A percentile compares a stretch with the other conserved stretches of the same genome.
phyloP scores from a whole-genome alignment of 2,113 vertebrate genomes.

The Vulpes vulpes region DNA sequence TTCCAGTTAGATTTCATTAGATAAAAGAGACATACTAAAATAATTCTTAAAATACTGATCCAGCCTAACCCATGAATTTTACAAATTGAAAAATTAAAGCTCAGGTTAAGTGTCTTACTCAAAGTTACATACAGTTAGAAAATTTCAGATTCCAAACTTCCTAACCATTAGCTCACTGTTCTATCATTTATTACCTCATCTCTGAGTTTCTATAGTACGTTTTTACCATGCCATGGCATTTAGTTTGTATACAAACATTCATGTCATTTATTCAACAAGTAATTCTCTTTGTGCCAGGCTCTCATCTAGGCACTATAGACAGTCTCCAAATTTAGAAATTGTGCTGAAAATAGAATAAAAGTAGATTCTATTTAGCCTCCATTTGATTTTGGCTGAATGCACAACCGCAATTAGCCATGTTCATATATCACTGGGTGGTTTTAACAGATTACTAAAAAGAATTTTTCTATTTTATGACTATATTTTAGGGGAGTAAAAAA shows the following conservation, averaged over 20 bases:
- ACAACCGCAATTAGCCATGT: neutral
- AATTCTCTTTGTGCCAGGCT: neutral
- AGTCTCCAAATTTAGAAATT: constrained; percentile 18
- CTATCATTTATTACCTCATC: constrained; percentile 18
- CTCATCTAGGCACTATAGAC: neutral
- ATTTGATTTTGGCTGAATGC: neutral
- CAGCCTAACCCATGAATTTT: constrained; percentile 23
- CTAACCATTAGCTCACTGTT: neutral
- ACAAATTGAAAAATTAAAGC: constrained; percentile 47
- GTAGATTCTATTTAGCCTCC: neutral
- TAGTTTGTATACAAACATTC: constrained; percentile 8
- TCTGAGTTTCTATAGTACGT: neutral
- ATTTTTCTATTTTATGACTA: constrained; percentile 25
- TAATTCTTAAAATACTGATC: constrained; percentile 31
- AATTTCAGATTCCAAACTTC: neutral
- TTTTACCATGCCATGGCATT: neutral
- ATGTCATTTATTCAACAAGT: constrained; percentile 47
- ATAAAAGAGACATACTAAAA: constrained; percentile 17
- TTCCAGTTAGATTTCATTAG: constrained; percentile 27
- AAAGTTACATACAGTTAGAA: constrained; percentile 40
- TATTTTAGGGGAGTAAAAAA: neutral
- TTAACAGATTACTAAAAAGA: constrained; percentile 24
- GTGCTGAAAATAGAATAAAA: constrained; percentile 51
- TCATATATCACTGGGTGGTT: neutral
- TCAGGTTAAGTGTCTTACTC: constrained; percentile 10